Evolutionary conservation across 2,888 invertebrate genomes (phyloP).

Genomic region (Ochlodes sylvanus): DNA sequence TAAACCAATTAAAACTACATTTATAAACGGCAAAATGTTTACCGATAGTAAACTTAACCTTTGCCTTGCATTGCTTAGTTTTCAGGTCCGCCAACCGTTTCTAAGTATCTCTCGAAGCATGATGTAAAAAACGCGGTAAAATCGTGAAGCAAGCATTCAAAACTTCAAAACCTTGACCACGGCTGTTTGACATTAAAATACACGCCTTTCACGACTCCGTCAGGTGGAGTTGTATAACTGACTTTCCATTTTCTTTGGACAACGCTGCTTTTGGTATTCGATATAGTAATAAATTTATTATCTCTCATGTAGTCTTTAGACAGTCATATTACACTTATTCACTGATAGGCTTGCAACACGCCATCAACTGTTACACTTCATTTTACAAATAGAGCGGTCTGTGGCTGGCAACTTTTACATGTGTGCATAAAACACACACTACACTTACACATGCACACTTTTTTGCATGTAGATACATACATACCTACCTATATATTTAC

Average conservation of each 20-base stretch:
- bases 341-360: background rate
- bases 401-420: no score
- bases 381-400: background rate
- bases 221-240: conserved; percentile 81
- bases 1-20: background rate
- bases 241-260: conserved; percentile 80
- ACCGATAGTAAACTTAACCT: conserved; percentile 30
- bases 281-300: conserved; percentile 27
- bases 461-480: no score
- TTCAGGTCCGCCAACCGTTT: conserved; percentile 34
- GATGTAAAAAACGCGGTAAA: conserved; percentile 56
- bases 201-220: conserved; percentile 79
- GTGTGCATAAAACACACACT: no score
- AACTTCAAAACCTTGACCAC: conserved; percentile 80
- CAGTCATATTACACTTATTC: background rate
- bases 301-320: background rate
- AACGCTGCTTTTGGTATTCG: conserved; percentile 23
- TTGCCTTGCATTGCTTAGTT: conserved; percentile 33
- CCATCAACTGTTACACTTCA: background rate
- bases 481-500: no score
- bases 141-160: conserved; percentile 71
- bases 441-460: no score
- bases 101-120: conserved; percentile 36
- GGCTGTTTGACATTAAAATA: conserved; percentile 77
- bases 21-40: background rate